These are phyloP conservation scores for Scrobipalpa costella DNA, from an alignment of 2,888 invertebrate species.

Conservation along the genomic window DNA sequence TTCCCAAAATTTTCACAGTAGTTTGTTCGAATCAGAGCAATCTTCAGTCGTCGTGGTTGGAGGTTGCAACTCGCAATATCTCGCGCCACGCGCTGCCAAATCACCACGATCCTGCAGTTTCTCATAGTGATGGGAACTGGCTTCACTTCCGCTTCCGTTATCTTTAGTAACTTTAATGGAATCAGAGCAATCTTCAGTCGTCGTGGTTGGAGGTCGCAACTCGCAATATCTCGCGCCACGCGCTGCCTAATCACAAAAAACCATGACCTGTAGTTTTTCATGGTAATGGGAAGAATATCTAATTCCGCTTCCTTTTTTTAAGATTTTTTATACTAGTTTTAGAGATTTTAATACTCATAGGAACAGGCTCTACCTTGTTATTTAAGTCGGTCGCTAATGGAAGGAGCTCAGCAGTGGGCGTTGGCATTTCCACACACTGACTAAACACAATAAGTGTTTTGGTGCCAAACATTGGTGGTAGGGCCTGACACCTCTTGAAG, in stretches of 20 bases:
- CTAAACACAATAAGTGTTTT: no score
- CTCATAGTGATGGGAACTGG: background rate
- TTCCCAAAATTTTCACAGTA: background rate
- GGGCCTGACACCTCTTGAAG: no score
- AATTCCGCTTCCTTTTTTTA: no score
- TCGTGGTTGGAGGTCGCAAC: background rate
- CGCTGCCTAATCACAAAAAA: background rate
- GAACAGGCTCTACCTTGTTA: no score
- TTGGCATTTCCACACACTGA: no score
- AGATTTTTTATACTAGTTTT: no score
- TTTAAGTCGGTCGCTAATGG: no score
- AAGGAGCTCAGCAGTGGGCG: no score
- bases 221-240: background rate
- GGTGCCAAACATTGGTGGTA: no score
- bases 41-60: background rate
- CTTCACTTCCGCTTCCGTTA: background rate
- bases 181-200: background rate
- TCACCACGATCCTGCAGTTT: conserved; percentile 4
- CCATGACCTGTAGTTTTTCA: no score
- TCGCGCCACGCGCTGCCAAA: conserved; percentile 5
- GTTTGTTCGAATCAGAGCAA: background rate
- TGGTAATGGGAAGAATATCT: background rate
- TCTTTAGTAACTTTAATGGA: background rate
- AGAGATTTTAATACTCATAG: no score
- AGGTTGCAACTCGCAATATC: conserved; percentile 5